Conservation (phyloP, 2,113 vertebrate genomes). For the Gambusia affinis region DNA sequence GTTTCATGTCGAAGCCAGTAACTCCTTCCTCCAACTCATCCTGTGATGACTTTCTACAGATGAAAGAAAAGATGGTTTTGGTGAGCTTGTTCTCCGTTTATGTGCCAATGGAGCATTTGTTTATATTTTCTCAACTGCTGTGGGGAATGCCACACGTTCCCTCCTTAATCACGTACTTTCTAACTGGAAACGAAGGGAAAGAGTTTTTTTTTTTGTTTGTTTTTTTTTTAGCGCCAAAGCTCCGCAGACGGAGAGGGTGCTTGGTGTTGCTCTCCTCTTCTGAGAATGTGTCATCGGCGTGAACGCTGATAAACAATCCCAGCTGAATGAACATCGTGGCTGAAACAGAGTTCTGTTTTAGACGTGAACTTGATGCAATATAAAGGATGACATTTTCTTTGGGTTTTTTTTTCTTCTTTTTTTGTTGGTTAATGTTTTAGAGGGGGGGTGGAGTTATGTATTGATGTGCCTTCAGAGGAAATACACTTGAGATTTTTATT, state of each 20-base stretch:
- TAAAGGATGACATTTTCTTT: conserved; percentile 43
- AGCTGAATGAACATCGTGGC: conserved; percentile 30
- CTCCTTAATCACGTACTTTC: background rate
- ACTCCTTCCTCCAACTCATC: background rate
- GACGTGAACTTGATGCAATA: conserved; percentile 66
- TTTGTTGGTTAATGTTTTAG: conserved; percentile 32
- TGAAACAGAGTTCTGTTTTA: conserved; percentile 44
- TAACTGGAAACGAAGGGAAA: background rate
- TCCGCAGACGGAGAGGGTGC: conserved; percentile 10
- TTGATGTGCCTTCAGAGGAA: conserved; percentile 75
- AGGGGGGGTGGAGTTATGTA: conserved; percentile 40
- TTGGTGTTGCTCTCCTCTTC: conserved; percentile 31
- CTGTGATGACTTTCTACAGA: background rate
- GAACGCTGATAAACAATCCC: conserved; percentile 42
- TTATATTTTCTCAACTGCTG: conserved; percentile 9
- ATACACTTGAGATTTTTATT: conserved; percentile 26
- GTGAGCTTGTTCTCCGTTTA: conserved; percentile 2
- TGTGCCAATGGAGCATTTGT: conserved; percentile 54
- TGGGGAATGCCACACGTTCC: conserved; percentile 36
- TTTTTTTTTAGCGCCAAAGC: background rate
- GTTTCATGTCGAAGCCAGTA: conserved; percentile 3
- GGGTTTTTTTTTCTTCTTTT: background rate
- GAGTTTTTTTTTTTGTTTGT: no score
- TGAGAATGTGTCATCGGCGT: conserved; percentile 37
- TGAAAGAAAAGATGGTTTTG: background rate